Evolutionary conservation across 2,888 invertebrate genomes (phyloP), one percentile per base, ranked within the genome.

Genomic region (Hydroisotoma schaefferi): DNA sequence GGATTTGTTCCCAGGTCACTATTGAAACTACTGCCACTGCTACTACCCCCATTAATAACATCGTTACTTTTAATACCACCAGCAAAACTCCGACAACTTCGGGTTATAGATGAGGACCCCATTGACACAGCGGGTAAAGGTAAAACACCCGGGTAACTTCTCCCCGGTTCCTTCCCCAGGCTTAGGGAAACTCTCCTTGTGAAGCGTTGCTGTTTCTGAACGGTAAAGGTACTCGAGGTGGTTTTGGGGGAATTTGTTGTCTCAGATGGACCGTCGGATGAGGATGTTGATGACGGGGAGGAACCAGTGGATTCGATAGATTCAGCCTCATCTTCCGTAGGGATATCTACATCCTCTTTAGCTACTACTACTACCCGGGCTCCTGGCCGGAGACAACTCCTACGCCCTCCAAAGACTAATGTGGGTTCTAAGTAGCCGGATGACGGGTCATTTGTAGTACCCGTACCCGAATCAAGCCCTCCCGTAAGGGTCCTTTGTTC

Each of bases 321-420:
- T 6, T 46, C 46, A 5, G 46, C 46, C 15, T 46, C 46, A 26
- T 46, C 46, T 46, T 46, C 46, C 20, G 46, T 46, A 6, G 46
- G 46, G 23, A 25, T 46, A 15, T 46, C 26, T 22, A n/a, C 6
- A 20, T 43, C 20, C 33, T 33, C 33, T 15, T 10, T 15, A n/a
- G n/a, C n/a, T n/a, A 15, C 33, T 15, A 15, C 33, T 6, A 33
- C 33, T 15, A 33, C 33, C 6, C 6, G 33, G 15, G 8, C 15
- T 4, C 15, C 20, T 40, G 5, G 40, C n/a, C n/a, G 40, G 40
- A 10, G 40, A 40, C 5, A 20, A 15, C n/a, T n/a, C n/a, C n/a
- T n/a, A 15, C n/a, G 33, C 8, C 33, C 33, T 33, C 15, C 8
- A 33, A 10, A 15, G 33, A 33, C 33, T 15, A 33, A 40, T 15